Base-by-base conservation (phyloP, 1,140 invertebrate species). In the Epicauta chinensis region DNA sequence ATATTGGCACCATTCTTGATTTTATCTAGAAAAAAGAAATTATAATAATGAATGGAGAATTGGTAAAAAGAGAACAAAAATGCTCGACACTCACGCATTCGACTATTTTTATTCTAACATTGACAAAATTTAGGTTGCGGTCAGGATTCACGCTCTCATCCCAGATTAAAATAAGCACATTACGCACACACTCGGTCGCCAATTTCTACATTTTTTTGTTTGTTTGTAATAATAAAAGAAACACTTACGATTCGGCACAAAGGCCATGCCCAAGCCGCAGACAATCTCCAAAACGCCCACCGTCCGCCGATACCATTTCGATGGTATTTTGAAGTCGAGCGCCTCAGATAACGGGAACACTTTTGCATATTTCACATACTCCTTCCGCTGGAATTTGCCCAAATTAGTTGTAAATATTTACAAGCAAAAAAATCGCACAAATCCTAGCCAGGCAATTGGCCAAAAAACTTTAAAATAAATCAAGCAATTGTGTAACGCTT, bases 321-420 rank as follows among this genome's bases (percentile, higher is more conserved):
- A 89, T 54, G 91, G 88, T 50, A 95, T 75, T 76, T 93, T 93
- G 60, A 93, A 84, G 62, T 90, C 86, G 52, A 93, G 72, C 15
- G 81, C 77, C 56, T 84, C 82, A 2, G 87, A 79, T 4, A 97
- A 73, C 31, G 94, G 95, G 71, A 98, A 97, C 11, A 97, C 93
- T 79, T 96, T 97, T 6, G 93, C 87, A 75, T 95, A 96, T 73
- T 93, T 91, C 1, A 97, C 93, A 71, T 95, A 98, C 71, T 94
- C 92, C 74, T 94, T 94, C 70, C 93, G 82, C 93, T 97, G 78
- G 51, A 87, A 87, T n/a, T n/a, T n/a, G n/a, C n/a, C n/a, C n/a
- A n/a, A n/a, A n/a, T n/a, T n/a, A n/a, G n/a, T n/a, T 30, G 44
- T 60, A 62, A 62, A 61, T 64, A 64, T 65, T 60, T 56, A 46